Evolutionary conservation across 1,140 invertebrate species (phyloP), one percentile per base, ranked within the genome.

Genomic region (Aphaenogaster floridana): DNA sequence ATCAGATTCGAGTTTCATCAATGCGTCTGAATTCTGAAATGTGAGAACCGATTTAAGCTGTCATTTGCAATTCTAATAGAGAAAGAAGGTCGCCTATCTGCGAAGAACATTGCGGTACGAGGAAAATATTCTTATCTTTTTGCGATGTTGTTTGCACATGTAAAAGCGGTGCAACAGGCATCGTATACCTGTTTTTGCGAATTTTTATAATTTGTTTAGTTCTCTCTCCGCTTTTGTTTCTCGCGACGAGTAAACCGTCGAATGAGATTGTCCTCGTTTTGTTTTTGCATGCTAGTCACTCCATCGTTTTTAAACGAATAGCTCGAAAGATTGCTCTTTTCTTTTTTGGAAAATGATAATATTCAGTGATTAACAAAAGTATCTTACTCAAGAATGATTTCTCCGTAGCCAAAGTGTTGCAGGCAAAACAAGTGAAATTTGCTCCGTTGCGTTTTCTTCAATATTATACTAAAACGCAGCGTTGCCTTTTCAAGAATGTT

Each of bases 201-300:
- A 78, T 85, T 77, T 86, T 54, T 7, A 52, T 64, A 85, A 78
- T 66, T 45, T 45, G n/a, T 45, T 9, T 21, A 2, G 7, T 54
- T 77, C n/a, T 68, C n/a, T 39, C 8, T 11, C 4, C 15, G n/a
- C 15, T 69, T 69, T 57, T 34, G 45, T 57, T 34, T 45, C 28
- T 69, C n/a, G 0, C 36, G n/a, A 45, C 13, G 0, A 15, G 11
- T 63, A 52, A 79, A 64, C 6, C 0, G 2, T 36, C 11, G 3
- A n/a, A 52, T 1, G 28, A 50, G 34, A 48, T 48, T 36, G 17
- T 57, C 66, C 34, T 17, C 59, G 52, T 66, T 2, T 52, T 57
- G 4, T 21, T 17, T 50, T 39, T 13, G n/a, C n/a, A 8, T 36
- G 13, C 13, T 1, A 28, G 7, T 21, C 17, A 7, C 8, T 69